Evolutionary conservation across 2,113 vertebrate species (phyloP).

Genomic region (Polyodon spathula): DNA sequence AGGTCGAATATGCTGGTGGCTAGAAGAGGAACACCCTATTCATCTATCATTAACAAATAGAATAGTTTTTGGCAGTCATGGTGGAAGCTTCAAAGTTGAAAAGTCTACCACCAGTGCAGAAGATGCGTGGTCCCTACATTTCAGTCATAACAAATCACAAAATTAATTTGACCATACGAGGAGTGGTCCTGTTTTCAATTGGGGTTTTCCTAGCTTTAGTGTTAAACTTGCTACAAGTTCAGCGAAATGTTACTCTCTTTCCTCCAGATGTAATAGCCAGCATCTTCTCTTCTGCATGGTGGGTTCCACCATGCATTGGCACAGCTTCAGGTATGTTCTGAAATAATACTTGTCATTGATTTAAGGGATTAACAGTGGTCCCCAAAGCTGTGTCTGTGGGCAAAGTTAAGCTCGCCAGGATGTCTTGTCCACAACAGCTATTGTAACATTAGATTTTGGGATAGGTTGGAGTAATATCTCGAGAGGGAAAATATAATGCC

Average conservation of each 20-base stretch:
- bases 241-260: slow-evolving; percentile 92
- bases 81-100: slow-evolving; percentile 43
- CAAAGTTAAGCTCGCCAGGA: too few relatives aligned
- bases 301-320: slow-evolving; percentile 88
- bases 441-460: too few relatives aligned
- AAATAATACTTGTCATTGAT: neutral
- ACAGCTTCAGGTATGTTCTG: slow-evolving; percentile 75
- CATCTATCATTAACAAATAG: slow-evolving; percentile 11
- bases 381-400: too few relatives aligned
- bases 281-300: slow-evolving; percentile 91
- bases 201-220: slow-evolving; percentile 87
- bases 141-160: slow-evolving; percentile 70
- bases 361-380: neutral
- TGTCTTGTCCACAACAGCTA: too few relatives aligned
- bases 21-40: neutral
- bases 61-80: slow-evolving; percentile 43
- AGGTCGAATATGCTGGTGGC: slow-evolving; percentile 7
- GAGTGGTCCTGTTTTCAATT: slow-evolving; percentile 78
- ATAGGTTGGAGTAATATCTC: too few relatives aligned
- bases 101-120: slow-evolving; percentile 40
- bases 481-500: too few relatives aligned
- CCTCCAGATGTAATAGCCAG: slow-evolving; percentile 89
- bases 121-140: slow-evolving; percentile 65
- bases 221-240: slow-evolving; percentile 89
- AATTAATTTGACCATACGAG: slow-evolving; percentile 78